Percentiles rank a stretch among this genome's conserved stretches.
phyloP scores from a whole-genome alignment of 92 coral and sea anemone genomes.

The Parazoanthus swiftii region DNA sequence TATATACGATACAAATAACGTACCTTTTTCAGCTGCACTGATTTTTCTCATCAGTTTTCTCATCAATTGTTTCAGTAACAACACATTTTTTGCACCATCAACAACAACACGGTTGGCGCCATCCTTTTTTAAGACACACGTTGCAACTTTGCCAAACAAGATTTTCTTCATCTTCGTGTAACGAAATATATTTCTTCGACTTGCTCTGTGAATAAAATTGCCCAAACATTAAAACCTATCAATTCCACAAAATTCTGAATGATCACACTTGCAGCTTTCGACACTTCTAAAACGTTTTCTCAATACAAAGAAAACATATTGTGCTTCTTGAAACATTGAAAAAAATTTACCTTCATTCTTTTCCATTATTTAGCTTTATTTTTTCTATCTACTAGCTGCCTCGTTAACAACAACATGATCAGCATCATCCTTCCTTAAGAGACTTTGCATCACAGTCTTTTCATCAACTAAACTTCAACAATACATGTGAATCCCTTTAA shows the following conservation, averaged over 20 bases:
- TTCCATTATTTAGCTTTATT: slow-evolving; percentile 11
- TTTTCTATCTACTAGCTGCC: slow-evolving; percentile 10
- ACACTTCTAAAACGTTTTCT: slow-evolving; percentile 12
- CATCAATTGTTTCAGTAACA: slow-evolving; percentile 12
- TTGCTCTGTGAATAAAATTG: slow-evolving; percentile 12
- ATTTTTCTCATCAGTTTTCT: background rate
- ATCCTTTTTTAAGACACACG: slow-evolving; percentile 13
- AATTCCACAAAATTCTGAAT: slow-evolving; percentile 1
- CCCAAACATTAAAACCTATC: slow-evolving; percentile 13
- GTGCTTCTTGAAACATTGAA: slow-evolving; percentile 13
- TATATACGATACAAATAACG: slow-evolving; percentile 8
- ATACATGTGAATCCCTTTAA: slow-evolving; percentile 12
- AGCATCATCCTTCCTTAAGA: slow-evolving; percentile 13
- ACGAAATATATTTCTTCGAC: slow-evolving; percentile 12
- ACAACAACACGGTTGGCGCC: slow-evolving; percentile 16
- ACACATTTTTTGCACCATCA: slow-evolving; percentile 13
- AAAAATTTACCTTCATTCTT: slow-evolving; percentile 11
- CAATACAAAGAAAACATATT: slow-evolving; percentile 11
- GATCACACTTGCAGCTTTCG: slow-evolving; percentile 15
- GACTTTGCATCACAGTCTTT: slow-evolving; percentile 13
- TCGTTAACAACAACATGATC: slow-evolving; percentile 13
- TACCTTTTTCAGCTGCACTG: background rate
- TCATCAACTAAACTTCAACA: slow-evolving; percentile 12
- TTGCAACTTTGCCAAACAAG: slow-evolving; percentile 13
- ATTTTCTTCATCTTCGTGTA: slow-evolving; percentile 12